Base-by-base conservation (phyloP, 2,888 invertebrate species). In the Antitype chi region DNA sequence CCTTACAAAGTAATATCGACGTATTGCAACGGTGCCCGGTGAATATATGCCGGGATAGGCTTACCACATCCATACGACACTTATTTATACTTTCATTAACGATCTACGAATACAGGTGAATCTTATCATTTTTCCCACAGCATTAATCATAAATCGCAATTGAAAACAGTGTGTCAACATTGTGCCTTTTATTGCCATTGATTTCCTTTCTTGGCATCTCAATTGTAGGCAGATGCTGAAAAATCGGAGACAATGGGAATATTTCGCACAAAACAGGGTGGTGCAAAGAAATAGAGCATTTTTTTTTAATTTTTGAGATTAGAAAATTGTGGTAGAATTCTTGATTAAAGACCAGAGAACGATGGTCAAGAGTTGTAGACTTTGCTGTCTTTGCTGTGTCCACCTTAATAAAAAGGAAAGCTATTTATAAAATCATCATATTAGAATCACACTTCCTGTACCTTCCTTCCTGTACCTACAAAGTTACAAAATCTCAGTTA, bases 81-180 rank as follows among this genome's bases (percentile, higher is more conserved):
- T 55, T 82, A 70, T 55, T n/a, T 67, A 32, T 68, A 53, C 53
- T 82, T 82, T 75, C 23, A 52, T 60, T 67, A 49, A 55, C 32
- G 23, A 55, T 9, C 8, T 13, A 69, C 23, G 6, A 43, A 32
- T 60, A 59, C 53, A 52, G n/a, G n/a, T 69, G 59, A 63, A 79
- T 72, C 32, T 53, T 70, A 59, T 38, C 25, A 68, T 23, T 38
- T 28, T 55, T 71, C 59, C 59, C 68, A 78, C 59, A 78, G 25
- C 57, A 28, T 47, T 68, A n/a, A 53, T 53, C 49, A 71, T 69
- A 38, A 60, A 71, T 43, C 38, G 11, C 47, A 8, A 57, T 28
- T 25, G 52, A 43, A 67, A 32, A 78, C 52, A 28, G 52, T 83
- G 78, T 23, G 68, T 59, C 55, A 69, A 53, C 20, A 25, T n/a